Conservation (phyloP, 2,888 invertebrate genomes). For the Hydrotaea cyrtoneurina region DNA sequence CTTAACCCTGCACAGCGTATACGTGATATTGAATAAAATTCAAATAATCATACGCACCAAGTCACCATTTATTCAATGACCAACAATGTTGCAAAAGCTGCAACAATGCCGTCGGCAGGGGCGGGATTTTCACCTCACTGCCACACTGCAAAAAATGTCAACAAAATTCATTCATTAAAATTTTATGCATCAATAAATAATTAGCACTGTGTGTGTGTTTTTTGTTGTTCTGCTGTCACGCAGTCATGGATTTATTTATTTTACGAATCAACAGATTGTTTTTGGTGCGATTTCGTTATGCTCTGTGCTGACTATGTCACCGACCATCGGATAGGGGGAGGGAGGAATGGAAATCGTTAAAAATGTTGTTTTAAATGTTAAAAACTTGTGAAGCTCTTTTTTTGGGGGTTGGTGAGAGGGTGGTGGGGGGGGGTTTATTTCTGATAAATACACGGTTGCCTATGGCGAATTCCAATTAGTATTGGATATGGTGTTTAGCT, state of each 20-base stretch:
- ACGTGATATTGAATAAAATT: background rate
- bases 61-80: background rate
- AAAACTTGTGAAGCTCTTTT: too few species aligned
- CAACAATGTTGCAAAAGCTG: background rate
- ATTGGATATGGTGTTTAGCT: background rate
- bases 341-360: background rate
- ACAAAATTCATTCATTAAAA: background rate
- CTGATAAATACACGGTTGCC: background rate
- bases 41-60: background rate
- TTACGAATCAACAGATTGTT: background rate
- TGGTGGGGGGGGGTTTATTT: too few species aligned
- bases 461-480: background rate
- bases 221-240: background rate
- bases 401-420: too few species aligned
- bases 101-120: background rate
- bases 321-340: background rate
- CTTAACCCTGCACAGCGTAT: background rate
- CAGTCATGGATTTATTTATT: background rate
- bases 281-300: background rate
- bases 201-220: too few species aligned
- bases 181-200: background rate
- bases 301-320: background rate
- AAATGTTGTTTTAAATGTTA: too few species aligned
- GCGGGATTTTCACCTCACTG: background rate
- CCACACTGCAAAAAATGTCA: background rate